These are phyloP conservation scores for Drosophila quinaria DNA, from an alignment of 2,888 invertebrate genomes.

Conservation along the genomic window DNA sequence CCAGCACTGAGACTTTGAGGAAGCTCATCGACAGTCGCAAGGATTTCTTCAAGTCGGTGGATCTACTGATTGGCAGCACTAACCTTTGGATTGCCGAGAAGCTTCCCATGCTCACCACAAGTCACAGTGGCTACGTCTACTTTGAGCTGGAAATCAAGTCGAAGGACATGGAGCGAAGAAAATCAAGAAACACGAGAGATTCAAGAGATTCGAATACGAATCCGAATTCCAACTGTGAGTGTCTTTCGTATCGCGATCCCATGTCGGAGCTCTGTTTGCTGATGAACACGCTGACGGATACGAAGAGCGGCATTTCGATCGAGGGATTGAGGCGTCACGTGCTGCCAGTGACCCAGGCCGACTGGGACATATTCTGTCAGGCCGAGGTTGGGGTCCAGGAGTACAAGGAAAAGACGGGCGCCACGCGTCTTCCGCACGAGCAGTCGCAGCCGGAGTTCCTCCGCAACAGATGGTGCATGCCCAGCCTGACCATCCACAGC, in stretches of 20 bases:
- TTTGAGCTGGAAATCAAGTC: slow-evolving; percentile 41
- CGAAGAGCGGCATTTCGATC: neutral
- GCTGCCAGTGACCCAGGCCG: slow-evolving; percentile 44
- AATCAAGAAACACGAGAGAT: neutral
- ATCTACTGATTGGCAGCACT: slow-evolving; percentile 41
- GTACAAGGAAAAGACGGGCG: slow-evolving; percentile 11
- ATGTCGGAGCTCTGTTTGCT: slow-evolving; percentile 46
- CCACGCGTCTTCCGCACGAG: slow-evolving; percentile 36
- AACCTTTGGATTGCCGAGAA: slow-evolving; percentile 47
- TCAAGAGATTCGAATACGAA: too few relatives aligned
- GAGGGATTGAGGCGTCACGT: slow-evolving; percentile 40
- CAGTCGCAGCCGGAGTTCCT: slow-evolving; percentile 32
- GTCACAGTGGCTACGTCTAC: slow-evolving; percentile 45
- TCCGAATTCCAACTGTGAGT: neutral
- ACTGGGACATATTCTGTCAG: slow-evolving; percentile 46
- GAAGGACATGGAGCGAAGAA: neutral
- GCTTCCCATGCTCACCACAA: slow-evolving; percentile 37
- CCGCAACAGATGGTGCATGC: slow-evolving; percentile 51
- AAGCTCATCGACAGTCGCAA: slow-evolving; percentile 21
- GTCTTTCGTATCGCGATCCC: slow-evolving; percentile 13
- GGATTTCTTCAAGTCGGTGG: slow-evolving; percentile 45
- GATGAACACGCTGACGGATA: slow-evolving; percentile 32
- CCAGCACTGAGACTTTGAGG: neutral
- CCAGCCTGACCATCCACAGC: slow-evolving; percentile 40
- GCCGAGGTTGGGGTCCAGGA: slow-evolving; percentile 42